These are phyloP conservation scores for Enteromius afrohamiltoni DNA, from an alignment of 2,797 vertebrate genomes.

Conservation along the genomic window DNA sequence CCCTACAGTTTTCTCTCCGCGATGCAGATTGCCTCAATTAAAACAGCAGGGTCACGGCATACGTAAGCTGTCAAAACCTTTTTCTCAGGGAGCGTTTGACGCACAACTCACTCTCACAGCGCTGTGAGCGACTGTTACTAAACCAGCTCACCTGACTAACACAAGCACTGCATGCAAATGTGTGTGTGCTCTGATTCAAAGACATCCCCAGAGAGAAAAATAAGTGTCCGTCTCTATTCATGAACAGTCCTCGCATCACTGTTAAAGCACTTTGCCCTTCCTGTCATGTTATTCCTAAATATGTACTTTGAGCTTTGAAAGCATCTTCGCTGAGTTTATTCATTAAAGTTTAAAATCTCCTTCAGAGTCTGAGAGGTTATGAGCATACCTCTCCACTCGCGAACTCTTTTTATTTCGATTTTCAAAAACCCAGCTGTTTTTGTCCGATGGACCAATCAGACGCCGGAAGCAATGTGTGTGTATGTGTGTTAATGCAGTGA, in stretches of 20 bases:
- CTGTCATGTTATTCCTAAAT: constrained; percentile 17
- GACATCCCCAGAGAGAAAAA: constrained; percentile 2
- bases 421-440: constrained; percentile 18
- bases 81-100: not conserved
- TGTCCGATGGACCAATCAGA: constrained; percentile 14
- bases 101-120: not conserved
- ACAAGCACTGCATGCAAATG: constrained; percentile 3
- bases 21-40: constrained; percentile 47
- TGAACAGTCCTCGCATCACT: not conserved
- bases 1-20: constrained; percentile 22
- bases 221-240: constrained; percentile 23
- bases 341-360: constrained; percentile 45
- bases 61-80: constrained; percentile 29
- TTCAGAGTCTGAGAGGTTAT: not conserved
- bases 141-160: constrained; percentile 3
- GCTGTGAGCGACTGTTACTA: not conserved
- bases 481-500: constrained; percentile 40
- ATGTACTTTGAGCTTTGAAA: constrained; percentile 15
- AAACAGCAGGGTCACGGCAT: constrained; percentile 44
- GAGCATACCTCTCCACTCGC: not conserved
- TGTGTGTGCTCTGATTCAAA: constrained; percentile 17
- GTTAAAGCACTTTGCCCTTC: constrained; percentile 33
- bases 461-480: constrained; percentile 12
- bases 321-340: constrained; percentile 30
- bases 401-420: constrained; percentile 10